Evolutionary conservation across 92 coral and sea anemone genomes (phyloP), one percentile per base, ranked within the genome.

Genomic region (Phenganax marumi): DNA sequence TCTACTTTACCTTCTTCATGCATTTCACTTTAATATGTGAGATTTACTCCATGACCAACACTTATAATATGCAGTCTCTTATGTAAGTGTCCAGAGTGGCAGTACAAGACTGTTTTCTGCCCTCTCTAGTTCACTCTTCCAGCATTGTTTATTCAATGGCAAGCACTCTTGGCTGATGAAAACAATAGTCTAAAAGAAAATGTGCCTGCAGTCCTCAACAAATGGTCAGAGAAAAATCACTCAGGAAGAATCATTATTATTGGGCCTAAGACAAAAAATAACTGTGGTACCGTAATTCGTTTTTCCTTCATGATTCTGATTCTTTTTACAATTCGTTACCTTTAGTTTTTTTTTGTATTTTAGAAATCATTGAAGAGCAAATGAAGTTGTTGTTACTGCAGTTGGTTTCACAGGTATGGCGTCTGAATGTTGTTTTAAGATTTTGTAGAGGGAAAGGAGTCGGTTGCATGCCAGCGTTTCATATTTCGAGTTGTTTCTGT

Each of bases 131-230:
- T 90, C 86, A 84, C 57, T 52, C 79, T 90, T 6, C 91, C 93
- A 49, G 93, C 87, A 8, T 73, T 90, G 12, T 77, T 90, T 74
- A 50, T 90, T 0, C 89, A 90, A 48, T 90, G 91, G 91, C 87
- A 86, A 75, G 84, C 84, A 13, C 58, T 88, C 6, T 53, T 88
- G 22, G 68, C 54, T 43, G 84, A 84, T 24, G 50, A 24, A 33
- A 77, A 83, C 14, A 17, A 60, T 18, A 54, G 50, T 52, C n/a
- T 53, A 49, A 66, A 77, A 50, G 51, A 62, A 10, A 55, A 21
- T 23, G 50, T 70, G 8, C 10, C 75, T 49, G 89, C 73, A 12
- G 60, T 85, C 52, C 47, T 90, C 8, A 55, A 70, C n/a, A 83
- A 56, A 68, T 90, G 93, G 93, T 77, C 77, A 51, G 79, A 62